Conservation (phyloP, 2,113 vertebrate species). For the Leiothrix lutea region DNA sequence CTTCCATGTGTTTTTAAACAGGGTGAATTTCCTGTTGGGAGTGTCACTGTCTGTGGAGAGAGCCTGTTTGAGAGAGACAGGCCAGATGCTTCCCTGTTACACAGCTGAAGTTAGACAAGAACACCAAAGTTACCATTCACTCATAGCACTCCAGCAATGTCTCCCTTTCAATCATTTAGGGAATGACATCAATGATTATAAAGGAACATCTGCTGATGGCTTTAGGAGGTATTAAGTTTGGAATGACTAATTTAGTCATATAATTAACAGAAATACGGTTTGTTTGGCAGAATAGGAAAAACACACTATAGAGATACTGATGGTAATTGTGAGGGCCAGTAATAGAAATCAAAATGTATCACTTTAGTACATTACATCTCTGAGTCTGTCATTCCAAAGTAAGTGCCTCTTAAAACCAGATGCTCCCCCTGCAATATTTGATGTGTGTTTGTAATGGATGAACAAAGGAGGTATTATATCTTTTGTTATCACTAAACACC, state of each 20-base stretch:
- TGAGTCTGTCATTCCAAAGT: constrained; percentile 25
- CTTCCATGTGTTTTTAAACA: neutral
- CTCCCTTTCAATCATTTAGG: constrained; percentile 12
- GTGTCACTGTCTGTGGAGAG: neutral
- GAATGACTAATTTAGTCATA: constrained; percentile 53
- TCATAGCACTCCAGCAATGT: neutral
- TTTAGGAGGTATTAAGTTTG: constrained; percentile 62
- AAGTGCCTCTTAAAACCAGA: constrained; percentile 60
- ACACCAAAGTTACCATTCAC: neutral
- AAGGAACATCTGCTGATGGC: constrained; percentile 64
- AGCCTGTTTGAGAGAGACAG: neutral
- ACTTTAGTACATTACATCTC: constrained; percentile 10
- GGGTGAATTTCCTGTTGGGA: neutral
- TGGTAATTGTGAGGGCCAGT: constrained; percentile 50
- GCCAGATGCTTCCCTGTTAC: neutral
- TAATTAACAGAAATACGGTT: constrained; percentile 57
- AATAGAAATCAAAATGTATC: constrained; percentile 47
- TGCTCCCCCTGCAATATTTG: constrained; percentile 36
- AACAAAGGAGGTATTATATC: neutral
- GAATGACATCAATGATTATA: constrained; percentile 24
- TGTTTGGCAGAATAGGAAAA: constrained; percentile 47
- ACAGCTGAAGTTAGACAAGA: neutral
- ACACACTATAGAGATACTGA: constrained; percentile 34
- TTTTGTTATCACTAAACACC: neutral
- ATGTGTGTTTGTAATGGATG: neutral